Evolutionary conservation across 2,797 vertebrate genomes (phyloP).

Genomic region (Philypnodon macrostomus): DNA sequence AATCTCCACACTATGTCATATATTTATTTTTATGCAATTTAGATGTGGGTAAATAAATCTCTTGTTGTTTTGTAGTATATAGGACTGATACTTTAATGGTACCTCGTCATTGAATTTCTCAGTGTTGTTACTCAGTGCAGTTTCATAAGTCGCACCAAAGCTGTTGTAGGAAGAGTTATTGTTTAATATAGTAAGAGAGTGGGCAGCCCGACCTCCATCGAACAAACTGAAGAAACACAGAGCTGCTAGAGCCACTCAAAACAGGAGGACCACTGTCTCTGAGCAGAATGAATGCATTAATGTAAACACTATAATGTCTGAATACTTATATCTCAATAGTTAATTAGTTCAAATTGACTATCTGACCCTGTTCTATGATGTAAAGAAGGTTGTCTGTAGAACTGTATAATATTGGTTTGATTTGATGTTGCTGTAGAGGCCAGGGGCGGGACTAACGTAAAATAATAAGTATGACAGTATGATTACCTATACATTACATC

Average conservation of each 20-base stretch:
- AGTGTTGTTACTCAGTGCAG: conserved; percentile 30
- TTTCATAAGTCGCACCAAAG: conserved; percentile 59
- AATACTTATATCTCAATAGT: too few species aligned
- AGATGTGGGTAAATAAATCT: background rate
- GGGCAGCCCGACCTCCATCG: conserved; percentile 48
- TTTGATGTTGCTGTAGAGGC: too few species aligned
- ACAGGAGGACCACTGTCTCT: conserved; percentile 27
- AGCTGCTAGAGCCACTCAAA: conserved; percentile 33
- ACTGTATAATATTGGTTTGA: too few species aligned
- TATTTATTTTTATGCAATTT: background rate
- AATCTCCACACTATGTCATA: conserved; percentile 7
- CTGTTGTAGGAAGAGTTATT: conserved; percentile 59
- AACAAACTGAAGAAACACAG: conserved; percentile 37
- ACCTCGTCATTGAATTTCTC: conserved; percentile 16
- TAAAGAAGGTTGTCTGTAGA: too few species aligned
- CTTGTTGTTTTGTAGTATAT: background rate
- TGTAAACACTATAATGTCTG: too few species aligned
- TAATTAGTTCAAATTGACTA: too few species aligned
- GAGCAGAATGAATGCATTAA: conserved; percentile 35
- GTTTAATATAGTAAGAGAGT: conserved; percentile 66
- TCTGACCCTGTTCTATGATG: too few species aligned
- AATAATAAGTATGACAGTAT: too few species aligned
- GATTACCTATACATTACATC: too few species aligned
- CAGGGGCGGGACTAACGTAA: too few species aligned
- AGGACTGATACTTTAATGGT: background rate